Percentiles rank a stretch among this genome's conserved stretches.
phyloP scores from a whole-genome alignment of 2,797 vertebrate genomes.

The Uromys caudimaculatus region DNA sequence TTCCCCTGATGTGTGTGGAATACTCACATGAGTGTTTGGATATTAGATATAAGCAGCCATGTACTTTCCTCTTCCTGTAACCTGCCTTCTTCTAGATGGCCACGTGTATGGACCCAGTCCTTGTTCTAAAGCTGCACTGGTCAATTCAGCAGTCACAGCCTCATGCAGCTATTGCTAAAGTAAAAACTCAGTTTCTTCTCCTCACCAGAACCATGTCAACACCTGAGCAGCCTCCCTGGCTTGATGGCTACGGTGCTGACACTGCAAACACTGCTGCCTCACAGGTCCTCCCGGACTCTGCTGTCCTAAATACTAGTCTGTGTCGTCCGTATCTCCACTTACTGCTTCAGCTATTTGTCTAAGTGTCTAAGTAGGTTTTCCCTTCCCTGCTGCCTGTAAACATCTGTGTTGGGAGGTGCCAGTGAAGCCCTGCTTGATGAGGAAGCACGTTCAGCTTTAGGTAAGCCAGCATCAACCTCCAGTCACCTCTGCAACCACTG shows the following conservation, averaged over 20 bases:
- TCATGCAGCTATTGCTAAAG: neutral
- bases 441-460: neutral
- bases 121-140: slow-evolving; percentile 14
- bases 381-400: neutral
- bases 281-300: neutral
- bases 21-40: neutral
- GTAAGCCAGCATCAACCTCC: neutral
- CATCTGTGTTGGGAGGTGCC: too few species aligned
- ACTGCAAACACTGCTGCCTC: neutral
- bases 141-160: neutral
- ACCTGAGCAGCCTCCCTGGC: neutral
- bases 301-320: neutral
- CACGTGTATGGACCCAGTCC: neutral
- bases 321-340: neutral
- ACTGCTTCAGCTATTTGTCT: neutral
- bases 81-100: neutral
- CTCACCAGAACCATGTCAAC: neutral
- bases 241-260: neutral
- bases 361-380: neutral
- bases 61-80: slow-evolving; percentile 26
- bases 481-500: neutral
- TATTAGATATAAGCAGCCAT: neutral
- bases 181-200: slow-evolving; percentile 6
- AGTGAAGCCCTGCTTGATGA: neutral
- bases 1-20: neutral